Percentiles rank a stretch among this genome's conserved stretches.
These are phyloP conservation scores for Pristis pectinata DNA, from an alignment of 2,797 vertebrate genomes.

Conservation along the genomic window DNA sequence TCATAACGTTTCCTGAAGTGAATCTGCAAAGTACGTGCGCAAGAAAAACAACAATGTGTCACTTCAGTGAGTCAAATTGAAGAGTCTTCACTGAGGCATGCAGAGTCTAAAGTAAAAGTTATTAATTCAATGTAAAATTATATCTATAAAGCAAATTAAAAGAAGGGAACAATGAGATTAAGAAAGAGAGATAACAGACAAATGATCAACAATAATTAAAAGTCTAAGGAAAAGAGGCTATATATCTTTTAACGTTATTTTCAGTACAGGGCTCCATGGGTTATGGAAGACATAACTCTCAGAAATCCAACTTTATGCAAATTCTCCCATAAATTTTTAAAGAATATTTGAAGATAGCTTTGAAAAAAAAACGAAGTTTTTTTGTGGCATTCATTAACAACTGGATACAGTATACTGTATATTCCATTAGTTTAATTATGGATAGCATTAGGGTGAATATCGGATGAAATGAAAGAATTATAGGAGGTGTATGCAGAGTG, in stretches of 20 bases:
- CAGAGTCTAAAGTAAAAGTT: not conserved
- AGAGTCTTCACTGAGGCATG: not conserved
- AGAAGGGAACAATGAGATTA: not conserved
- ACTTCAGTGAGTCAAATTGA: not conserved
- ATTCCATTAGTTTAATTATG: too few species aligned
- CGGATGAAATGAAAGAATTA: too few species aligned
- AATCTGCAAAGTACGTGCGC: too few species aligned
- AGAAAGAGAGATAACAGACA: not conserved
- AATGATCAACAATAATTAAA: not conserved
- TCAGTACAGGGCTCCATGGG: not conserved
- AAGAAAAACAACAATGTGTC: not conserved
- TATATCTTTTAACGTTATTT: not conserved
- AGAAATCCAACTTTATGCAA: too few species aligned
- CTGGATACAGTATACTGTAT: too few species aligned
- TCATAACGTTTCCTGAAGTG: not conserved
- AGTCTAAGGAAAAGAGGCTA: not conserved
- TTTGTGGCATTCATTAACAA: too few species aligned
- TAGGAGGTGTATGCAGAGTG: too few species aligned
- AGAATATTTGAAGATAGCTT: too few species aligned
- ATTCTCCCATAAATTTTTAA: too few species aligned
- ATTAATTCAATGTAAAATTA: not conserved
- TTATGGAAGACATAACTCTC: too few species aligned
- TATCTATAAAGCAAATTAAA: not conserved
- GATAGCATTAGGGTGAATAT: too few species aligned
- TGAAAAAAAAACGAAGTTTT: too few species aligned